A percentile compares a stretch with the other conserved stretches of the same genome.
phyloP scores from a whole-genome alignment of 1,140 invertebrate species.

The Sarcophaga bullata region DNA sequence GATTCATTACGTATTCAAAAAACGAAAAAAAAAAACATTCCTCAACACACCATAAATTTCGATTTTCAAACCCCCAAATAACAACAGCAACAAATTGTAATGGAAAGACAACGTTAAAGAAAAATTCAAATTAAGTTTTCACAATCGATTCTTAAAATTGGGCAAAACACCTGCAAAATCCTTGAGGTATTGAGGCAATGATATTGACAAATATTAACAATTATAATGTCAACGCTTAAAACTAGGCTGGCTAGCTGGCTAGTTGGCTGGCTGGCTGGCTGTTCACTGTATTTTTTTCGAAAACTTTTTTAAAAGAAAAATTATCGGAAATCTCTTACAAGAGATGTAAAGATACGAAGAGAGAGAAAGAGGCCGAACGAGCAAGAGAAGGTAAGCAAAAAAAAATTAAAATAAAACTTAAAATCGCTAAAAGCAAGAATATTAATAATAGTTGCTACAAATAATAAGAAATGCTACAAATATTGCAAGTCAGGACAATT shows the following conservation, averaged over 20 bases:
- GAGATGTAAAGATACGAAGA: too few relatives aligned
- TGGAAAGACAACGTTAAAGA: neutral
- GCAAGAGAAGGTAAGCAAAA: neutral
- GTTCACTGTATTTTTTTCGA: neutral
- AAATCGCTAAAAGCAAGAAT: constrained; percentile 3
- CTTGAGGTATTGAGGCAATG: neutral
- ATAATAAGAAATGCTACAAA: neutral
- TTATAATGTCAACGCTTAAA: constrained; percentile 20
- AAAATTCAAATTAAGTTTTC: constrained; percentile 24
- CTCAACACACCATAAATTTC: too few relatives aligned
- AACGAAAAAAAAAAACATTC: too few relatives aligned
- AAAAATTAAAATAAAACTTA: neutral
- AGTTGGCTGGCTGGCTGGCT: neutral
- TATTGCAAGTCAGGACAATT: neutral
- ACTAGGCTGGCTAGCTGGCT: neutral
- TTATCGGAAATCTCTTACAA: neutral
- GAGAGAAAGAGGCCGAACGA: too few relatives aligned
- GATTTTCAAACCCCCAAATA: too few relatives aligned
- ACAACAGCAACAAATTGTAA: too few relatives aligned
- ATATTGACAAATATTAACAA: constrained; percentile 26
- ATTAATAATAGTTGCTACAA: constrained; percentile 14
- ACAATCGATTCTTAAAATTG: constrained; percentile 6
- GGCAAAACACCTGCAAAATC: constrained; percentile 23
- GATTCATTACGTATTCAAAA: too few relatives aligned
- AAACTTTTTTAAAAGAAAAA: neutral